phyloP scores from a whole-genome alignment of 2,888 invertebrate species.

The Escarpia spicata region DNA sequence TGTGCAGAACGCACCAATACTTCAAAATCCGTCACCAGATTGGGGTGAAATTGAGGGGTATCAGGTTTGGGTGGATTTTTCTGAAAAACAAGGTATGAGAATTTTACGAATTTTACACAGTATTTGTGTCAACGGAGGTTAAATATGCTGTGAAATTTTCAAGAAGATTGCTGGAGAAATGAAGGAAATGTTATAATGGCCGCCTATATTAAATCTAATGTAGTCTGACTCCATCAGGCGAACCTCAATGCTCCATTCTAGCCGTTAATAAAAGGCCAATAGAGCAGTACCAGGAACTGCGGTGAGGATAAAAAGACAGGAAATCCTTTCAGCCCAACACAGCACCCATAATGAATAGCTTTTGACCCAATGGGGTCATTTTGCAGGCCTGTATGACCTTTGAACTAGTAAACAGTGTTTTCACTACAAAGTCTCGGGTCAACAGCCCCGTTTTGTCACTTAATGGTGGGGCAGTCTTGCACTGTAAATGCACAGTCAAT shows the following conservation, averaged over 20 bases:
- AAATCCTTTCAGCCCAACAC: not conserved
- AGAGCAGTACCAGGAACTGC: not conserved
- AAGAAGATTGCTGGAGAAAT: too few species aligned
- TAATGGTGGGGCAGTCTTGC: not conserved
- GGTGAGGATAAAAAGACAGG: not conserved
- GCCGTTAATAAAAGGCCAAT: not conserved
- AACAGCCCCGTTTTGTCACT: not conserved
- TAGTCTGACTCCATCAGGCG: too few species aligned
- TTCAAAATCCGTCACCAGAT: too few species aligned
- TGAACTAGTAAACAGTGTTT: not conserved
- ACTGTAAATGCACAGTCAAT: not conserved
- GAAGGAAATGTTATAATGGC: too few species aligned
- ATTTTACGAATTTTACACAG: too few species aligned
- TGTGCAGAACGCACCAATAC: too few species aligned
- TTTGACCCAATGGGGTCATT: not conserved
- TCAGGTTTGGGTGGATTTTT: too few species aligned
- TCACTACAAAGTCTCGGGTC: not conserved
- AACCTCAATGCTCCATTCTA: not conserved
- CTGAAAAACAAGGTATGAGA: too few species aligned
- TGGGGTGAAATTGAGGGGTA: too few species aligned
- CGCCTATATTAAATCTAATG: too few species aligned
- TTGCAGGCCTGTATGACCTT: not conserved
- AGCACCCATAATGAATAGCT: not conserved
- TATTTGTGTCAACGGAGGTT: too few species aligned
- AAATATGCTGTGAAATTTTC: too few species aligned